Evolutionary conservation across 2,797 vertebrate species (phyloP).

Genomic region (Oreonectes daqikongensis): DNA sequence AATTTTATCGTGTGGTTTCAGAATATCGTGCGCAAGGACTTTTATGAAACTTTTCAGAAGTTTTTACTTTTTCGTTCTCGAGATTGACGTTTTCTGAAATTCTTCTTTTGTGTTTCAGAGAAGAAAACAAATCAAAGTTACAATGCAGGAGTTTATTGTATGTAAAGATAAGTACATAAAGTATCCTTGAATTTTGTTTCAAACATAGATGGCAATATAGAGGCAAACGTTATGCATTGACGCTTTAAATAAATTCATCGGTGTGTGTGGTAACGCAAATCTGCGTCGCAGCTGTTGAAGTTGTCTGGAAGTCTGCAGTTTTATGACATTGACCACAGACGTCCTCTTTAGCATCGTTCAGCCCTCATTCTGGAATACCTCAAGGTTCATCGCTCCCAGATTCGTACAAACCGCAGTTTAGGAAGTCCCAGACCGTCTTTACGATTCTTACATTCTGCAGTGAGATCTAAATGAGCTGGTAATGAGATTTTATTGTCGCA

Average conservation of each 20-base stretch:
- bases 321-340: constrained; percentile 28
- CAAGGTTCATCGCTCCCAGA: constrained; percentile 11
- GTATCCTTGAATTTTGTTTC: too few relatives aligned
- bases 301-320: constrained; percentile 1
- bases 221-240: neutral
- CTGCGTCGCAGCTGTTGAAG: constrained; percentile 31
- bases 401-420: neutral
- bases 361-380: neutral
- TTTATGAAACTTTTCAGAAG: too few relatives aligned
- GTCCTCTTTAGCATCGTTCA: neutral
- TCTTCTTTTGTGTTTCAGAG: too few relatives aligned
- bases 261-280: constrained; percentile 42
- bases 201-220: neutral
- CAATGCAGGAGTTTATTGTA: neutral
- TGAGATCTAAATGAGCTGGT: constrained; percentile 47
- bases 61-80: too few relatives aligned
- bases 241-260: constrained; percentile 21
- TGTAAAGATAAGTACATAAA: too few relatives aligned
- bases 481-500: constrained; percentile 52
- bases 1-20: too few relatives aligned
- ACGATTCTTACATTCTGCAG: neutral
- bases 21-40: too few relatives aligned
- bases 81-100: too few relatives aligned
- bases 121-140: too few relatives aligned
- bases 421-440: neutral